A percentile compares a stretch with the other conserved stretches of the same genome.
Evolutionary conservation across 2,797 vertebrate species (phyloP).

Genomic region (Hirundo rustica): DNA sequence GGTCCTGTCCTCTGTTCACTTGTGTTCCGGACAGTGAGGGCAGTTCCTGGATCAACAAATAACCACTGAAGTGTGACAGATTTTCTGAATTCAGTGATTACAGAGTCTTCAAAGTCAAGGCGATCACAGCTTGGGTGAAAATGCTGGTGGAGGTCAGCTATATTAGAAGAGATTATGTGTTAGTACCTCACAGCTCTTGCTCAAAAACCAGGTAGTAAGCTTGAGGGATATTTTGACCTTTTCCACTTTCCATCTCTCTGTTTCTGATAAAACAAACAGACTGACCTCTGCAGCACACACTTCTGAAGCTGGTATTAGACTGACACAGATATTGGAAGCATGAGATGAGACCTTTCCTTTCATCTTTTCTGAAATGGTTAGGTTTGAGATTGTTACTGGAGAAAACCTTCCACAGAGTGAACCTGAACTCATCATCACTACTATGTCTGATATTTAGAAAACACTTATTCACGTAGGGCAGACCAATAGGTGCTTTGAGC

Average conservation of each 20-base stretch:
- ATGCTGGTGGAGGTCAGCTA: neutral
- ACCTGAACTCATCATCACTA: neutral
- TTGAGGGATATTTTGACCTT: neutral
- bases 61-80: neutral
- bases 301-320: neutral
- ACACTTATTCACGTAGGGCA: neutral
- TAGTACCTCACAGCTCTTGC: neutral
- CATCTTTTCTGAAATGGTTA: neutral
- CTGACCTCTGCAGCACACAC: neutral
- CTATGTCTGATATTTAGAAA: neutral
- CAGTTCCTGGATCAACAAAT: neutral
- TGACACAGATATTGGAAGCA: neutral
- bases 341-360: neutral
- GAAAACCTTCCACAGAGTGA: neutral
- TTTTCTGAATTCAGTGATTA: neutral
- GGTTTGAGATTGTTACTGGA: neutral
- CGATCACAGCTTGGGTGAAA: neutral
- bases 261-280: neutral
- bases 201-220: neutral
- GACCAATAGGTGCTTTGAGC: neutral
- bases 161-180: neutral
- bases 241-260: neutral
- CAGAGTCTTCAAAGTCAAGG: neutral
- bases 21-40: neutral
- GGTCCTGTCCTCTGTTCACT: neutral